These are phyloP conservation scores for Alligator sinensis DNA, from an alignment of 2,113 vertebrate genomes.

Conservation along the genomic window DNA sequence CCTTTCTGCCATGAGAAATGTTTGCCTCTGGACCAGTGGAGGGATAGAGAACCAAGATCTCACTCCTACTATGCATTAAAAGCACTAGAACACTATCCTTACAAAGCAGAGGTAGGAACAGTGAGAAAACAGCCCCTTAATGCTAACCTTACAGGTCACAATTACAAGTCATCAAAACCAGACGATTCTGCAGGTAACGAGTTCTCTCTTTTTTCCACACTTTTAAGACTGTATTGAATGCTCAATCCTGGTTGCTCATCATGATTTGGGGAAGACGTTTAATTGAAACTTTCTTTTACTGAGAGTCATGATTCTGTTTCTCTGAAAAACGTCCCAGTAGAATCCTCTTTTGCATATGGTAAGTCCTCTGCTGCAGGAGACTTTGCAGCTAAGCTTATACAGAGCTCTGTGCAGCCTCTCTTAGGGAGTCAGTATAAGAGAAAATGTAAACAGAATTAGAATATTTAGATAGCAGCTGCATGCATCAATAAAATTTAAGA, in stretches of 20 bases:
- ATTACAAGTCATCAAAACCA: background rate
- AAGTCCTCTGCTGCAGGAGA: constrained; percentile 24
- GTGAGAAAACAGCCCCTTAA: background rate
- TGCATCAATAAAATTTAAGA: constrained; percentile 3
- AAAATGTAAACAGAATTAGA: constrained; percentile 31
- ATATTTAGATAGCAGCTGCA: constrained; percentile 15
- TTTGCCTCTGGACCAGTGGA: no score
- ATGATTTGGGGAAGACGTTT: background rate
- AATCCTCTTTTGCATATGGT: background rate
- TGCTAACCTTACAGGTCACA: background rate
- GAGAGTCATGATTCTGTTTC: constrained; percentile 7
- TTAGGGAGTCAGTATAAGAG: constrained; percentile 6
- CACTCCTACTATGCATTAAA: background rate
- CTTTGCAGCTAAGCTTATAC: constrained; percentile 19
- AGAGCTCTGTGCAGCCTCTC: constrained; percentile 6
- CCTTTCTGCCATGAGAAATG: no score
- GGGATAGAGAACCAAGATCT: no score
- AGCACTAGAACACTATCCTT: background rate
- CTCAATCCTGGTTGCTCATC: background rate
- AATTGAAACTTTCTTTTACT: background rate
- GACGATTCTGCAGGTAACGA: background rate
- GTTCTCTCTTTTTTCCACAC: background rate
- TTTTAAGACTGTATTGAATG: background rate
- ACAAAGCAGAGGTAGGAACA: background rate
- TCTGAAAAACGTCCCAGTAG: constrained; percentile 18